Base-by-base conservation (phyloP, 2,797 vertebrate species). In the Dendrocincla fuliginosa region DNA sequence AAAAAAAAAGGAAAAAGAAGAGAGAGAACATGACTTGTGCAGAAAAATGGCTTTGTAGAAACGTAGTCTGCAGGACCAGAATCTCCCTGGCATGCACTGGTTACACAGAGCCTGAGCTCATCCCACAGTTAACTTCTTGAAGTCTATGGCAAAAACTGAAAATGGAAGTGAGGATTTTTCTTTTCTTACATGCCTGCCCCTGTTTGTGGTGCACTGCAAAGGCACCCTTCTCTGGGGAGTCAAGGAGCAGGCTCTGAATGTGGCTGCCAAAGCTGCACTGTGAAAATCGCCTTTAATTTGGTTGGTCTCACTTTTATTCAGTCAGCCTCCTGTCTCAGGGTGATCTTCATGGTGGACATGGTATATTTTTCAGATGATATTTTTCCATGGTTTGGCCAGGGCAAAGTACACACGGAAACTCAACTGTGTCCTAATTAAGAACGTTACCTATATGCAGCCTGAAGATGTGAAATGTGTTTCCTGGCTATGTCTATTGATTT, bases 391-490 rank as follows among this genome's bases (percentile, higher is more conserved):
- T 77, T 95, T 87, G 68, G 4, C 53, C 41, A 18, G 52, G 71
- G 30, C 59, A 91, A 89, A 93, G 84, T 86, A 69, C 69, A 53
- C 52, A 24, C 7, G 28, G 69, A 94, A 94, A 73, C 25, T 44
- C 70, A 88, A 61, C 81, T 74, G 71, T 85, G 60, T 76, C 9
- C 13, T 70, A 74, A 91, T 89, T 76, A 93, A 86, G 67, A 79
- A 42, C 52, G 41, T 97, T 82, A 89, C 33, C 76, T 86, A 6
- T 63, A 60, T 32, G 61, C 68, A 81, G 59, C 57, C 64, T 1
- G 3, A 94, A 95, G 85, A 95, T 2, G 37, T 81, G 61, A 94
- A 95, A 96, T 90, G 59, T 87, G 60, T 84, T 94, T 91, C 94
- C 91, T 91, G 87, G 33, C 83, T 81, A 3, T 87, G 49, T 67